Evolutionary conservation across 2,888 invertebrate species (phyloP).

Genomic region (Cremastobaeus sp.): DNA sequence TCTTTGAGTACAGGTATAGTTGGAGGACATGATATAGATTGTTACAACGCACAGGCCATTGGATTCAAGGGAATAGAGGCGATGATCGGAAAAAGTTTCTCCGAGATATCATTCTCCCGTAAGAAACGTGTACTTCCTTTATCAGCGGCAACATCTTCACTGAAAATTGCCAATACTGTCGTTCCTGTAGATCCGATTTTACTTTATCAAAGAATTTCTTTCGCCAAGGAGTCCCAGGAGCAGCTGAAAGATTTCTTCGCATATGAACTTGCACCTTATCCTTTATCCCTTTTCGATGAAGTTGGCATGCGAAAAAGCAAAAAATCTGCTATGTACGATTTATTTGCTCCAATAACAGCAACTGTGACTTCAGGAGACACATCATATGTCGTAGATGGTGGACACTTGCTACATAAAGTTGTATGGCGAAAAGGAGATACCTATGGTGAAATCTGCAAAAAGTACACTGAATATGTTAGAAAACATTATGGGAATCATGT

Average conservation of each 20-base stretch:
- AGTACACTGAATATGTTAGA: conserved; percentile 66
- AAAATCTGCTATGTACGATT: conserved; percentile 41
- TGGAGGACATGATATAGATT: conserved; percentile 62
- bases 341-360: conserved; percentile 44
- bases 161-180: conserved; percentile 68
- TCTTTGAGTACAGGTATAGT: conserved; percentile 62
- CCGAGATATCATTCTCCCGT: conserved; percentile 69
- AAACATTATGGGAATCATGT: conserved; percentile 44
- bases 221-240: conserved; percentile 44
- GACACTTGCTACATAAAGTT: conserved; percentile 69
- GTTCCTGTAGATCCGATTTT: conserved; percentile 51
- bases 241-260: conserved; percentile 55
- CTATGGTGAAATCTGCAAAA: conserved; percentile 62
- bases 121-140: conserved; percentile 36
- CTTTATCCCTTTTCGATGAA: conserved; percentile 62
- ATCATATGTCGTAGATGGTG: conserved; percentile 67
- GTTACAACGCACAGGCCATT: conserved; percentile 67
- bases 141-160: conserved; percentile 21
- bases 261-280: conserved; percentile 61
- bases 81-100: conserved; percentile 63
- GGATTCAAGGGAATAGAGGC: conserved; percentile 65
- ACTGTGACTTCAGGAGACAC: not conserved
- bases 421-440: conserved; percentile 69
- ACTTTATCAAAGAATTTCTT: conserved; percentile 59
- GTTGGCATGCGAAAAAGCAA: conserved; percentile 61